These are phyloP conservation scores for Ennomos quercinarius DNA, from an alignment of 2,888 invertebrate species.

Conservation along the genomic window DNA sequence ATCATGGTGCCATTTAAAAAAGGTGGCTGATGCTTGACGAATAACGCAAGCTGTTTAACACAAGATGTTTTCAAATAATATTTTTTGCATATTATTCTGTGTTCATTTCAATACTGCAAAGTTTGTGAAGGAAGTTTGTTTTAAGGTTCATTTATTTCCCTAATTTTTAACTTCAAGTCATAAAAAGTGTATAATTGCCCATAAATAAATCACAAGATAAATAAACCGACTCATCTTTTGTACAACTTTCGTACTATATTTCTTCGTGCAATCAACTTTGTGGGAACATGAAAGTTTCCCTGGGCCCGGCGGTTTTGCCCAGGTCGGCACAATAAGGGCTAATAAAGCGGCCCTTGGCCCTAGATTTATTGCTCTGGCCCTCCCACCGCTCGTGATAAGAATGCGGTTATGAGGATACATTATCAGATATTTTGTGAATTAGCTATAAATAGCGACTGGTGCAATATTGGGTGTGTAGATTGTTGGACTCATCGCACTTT, in stretches of 20 bases:
- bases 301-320: neutral
- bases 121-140: too few relatives aligned
- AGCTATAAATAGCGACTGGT: conserved; percentile 5
- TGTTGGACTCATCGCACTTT: too few relatives aligned
- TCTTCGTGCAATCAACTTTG: conserved; percentile 11
- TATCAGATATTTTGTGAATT: conserved; percentile 17
- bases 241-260: conserved; percentile 10
- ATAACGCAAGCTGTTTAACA: too few relatives aligned
- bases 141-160: too few relatives aligned
- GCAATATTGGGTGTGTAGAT: conserved; percentile 3
- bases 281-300: conserved; percentile 13
- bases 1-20: too few relatives aligned
- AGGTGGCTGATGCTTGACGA: too few relatives aligned
- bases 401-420: conserved; percentile 32
- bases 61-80: too few relatives aligned
- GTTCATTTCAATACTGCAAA: too few relatives aligned
- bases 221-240: conserved; percentile 4
- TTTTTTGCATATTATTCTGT: too few relatives aligned
- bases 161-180: too few relatives aligned
- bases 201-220: conserved; percentile 7
- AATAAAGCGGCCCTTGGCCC: conserved; percentile 36
- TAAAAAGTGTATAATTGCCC: neutral
- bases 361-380: conserved; percentile 37
- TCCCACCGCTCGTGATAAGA: conserved; percentile 33
- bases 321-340: conserved; percentile 30